phyloP scores from a whole-genome alignment of 2,888 invertebrate genomes.

The Pyrochroa serraticornis region DNA sequence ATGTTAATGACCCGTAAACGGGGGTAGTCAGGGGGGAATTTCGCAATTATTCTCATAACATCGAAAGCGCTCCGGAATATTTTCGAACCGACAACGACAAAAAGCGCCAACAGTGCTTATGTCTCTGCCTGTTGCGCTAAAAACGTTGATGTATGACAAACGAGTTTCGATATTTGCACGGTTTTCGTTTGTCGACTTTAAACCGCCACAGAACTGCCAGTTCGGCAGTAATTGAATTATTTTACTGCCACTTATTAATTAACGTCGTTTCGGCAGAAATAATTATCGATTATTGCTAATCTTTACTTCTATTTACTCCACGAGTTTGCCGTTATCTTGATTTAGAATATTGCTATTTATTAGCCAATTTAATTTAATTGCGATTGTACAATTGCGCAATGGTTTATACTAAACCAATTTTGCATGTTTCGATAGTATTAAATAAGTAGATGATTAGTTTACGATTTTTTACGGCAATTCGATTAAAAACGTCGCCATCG shows the following conservation, averaged over 20 bases:
- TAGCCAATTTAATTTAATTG: conserved; percentile 26
- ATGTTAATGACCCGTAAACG: conserved; percentile 55
- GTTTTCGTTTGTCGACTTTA: conserved; percentile 25
- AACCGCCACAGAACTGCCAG: too few species aligned
- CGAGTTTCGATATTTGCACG: conserved; percentile 43
- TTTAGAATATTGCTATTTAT: conserved; percentile 16
- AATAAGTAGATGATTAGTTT: not conserved
- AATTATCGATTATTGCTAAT: conserved; percentile 11
- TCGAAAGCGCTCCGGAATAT: conserved; percentile 24
- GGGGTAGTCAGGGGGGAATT: conserved; percentile 41
- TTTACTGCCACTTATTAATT: too few species aligned
- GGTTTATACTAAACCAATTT: conserved; percentile 20
- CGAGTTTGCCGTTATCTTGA: conserved; percentile 17
- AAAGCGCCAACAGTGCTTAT: conserved; percentile 48
- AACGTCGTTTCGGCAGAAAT: too few species aligned
- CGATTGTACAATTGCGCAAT: conserved; percentile 17
- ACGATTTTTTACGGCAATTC: not conserved
- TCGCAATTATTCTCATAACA: conserved; percentile 53
- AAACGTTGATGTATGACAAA: conserved; percentile 53
- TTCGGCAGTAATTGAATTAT: too few species aligned
- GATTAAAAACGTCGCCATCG: not conserved
- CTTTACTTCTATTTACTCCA: conserved; percentile 6
- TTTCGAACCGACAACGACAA: conserved; percentile 27
- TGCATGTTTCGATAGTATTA: conserved; percentile 9
- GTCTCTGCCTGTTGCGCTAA: conserved; percentile 45